Percentiles rank a stretch among this genome's conserved stretches.
These are phyloP conservation scores for Zaprionus nigranus DNA, from an alignment of 1,140 invertebrate genomes.

Conservation along the genomic window DNA sequence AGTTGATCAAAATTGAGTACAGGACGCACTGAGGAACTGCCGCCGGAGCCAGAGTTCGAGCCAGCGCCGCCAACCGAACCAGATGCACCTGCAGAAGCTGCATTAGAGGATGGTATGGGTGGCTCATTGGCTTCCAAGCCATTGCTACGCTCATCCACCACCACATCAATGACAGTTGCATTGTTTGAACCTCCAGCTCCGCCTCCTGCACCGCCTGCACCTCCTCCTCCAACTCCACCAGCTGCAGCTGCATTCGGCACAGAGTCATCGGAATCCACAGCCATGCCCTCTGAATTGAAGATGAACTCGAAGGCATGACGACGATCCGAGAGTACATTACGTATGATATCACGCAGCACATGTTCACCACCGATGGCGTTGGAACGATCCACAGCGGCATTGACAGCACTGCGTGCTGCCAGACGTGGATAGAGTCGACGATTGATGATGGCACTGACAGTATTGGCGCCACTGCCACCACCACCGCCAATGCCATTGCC, in stretches of 20 bases:
- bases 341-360: constrained; percentile 72
- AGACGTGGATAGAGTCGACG: constrained; percentile 69
- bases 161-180: constrained; percentile 84
- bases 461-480: constrained; percentile 42
- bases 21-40: constrained; percentile 44
- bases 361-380: constrained; percentile 69
- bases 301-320: constrained; percentile 78
- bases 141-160: constrained; percentile 85
- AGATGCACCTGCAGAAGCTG: neutral
- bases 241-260: neutral
- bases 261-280: constrained; percentile 68
- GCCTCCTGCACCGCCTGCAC: constrained; percentile 3
- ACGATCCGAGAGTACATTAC: constrained; percentile 75
- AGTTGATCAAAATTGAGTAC: constrained; percentile 76
- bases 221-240: neutral
- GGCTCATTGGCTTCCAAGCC: constrained; percentile 55
- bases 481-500: constrained; percentile 28
- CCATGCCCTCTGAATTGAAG: constrained; percentile 76
- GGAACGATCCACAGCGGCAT: constrained; percentile 48
- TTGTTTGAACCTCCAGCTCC: constrained; percentile 15
- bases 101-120: constrained; percentile 57
- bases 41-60: neutral
- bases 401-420: constrained; percentile 48
- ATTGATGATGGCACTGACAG: constrained; percentile 65
- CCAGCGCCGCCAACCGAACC: neutral